These are phyloP conservation scores for Dryomyza anilis DNA, from an alignment of 2,888 invertebrate species.

Conservation along the genomic window DNA sequence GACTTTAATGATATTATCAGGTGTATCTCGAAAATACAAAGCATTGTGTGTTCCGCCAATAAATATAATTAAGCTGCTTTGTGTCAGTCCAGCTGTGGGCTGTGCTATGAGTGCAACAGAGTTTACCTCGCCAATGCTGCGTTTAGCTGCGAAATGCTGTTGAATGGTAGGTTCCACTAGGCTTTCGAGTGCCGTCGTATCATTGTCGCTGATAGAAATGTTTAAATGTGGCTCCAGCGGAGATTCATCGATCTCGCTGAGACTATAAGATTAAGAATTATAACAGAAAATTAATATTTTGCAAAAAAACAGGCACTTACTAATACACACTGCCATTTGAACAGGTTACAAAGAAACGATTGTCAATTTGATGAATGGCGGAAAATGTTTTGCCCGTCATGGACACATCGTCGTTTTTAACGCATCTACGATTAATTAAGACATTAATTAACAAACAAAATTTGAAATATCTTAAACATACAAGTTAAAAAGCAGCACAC, in stretches of 20 bases:
- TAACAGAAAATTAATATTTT: conserved; percentile 1
- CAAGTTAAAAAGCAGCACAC: conserved; percentile 52
- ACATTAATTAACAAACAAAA: too few relatives aligned
- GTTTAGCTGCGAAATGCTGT: too few relatives aligned
- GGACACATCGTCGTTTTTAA: conserved; percentile 50
- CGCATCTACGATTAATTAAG: conserved; percentile 27
- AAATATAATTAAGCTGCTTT: too few relatives aligned
- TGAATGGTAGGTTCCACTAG: too few relatives aligned
- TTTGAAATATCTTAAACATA: conserved; percentile 18
- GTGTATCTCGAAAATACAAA: conserved; percentile 40
- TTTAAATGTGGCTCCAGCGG: conserved; percentile 45
- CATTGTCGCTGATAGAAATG: conserved; percentile 48
- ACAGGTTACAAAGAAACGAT: conserved; percentile 51
- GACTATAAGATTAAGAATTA: conserved; percentile 35
- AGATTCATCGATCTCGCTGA: conserved; percentile 53
- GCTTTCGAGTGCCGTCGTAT: conserved; percentile 44
- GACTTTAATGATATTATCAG: conserved; percentile 40
- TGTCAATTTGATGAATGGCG: conserved; percentile 46
- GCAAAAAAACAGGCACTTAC: conserved; percentile 42
- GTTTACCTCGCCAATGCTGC: conserved; percentile 38
- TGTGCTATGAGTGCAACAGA: conserved; percentile 36
- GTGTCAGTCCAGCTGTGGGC: too few relatives aligned
- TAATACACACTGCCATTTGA: conserved; percentile 55
- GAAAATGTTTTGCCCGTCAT: conserved; percentile 46
- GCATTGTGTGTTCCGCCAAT: conserved; percentile 42